Evolutionary conservation across 1,140 invertebrate species (phyloP).

Genomic region (Drosophila azteca): DNA sequence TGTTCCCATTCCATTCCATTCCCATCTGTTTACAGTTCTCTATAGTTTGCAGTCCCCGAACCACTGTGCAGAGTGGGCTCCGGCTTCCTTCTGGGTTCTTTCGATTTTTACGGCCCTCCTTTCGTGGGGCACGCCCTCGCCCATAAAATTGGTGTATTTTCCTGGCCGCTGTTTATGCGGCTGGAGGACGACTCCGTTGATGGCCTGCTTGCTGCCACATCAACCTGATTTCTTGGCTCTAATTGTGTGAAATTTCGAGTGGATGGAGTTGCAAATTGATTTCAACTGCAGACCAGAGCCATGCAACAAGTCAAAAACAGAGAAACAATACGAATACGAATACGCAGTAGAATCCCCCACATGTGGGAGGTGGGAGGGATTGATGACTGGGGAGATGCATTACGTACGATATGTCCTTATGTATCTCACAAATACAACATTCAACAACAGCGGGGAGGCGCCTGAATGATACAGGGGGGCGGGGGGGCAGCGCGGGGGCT

Average conservation of each 20-base stretch:
- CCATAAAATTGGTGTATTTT: slow-evolving; percentile 21
- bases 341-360: no score
- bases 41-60: no score
- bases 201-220: slow-evolving; percentile 13
- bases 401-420: not conserved
- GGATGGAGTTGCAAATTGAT: slow-evolving; percentile 38
- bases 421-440: slow-evolving; percentile 23
- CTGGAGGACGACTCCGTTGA: slow-evolving; percentile 7
- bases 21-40: no score
- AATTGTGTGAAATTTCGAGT: slow-evolving; percentile 39
- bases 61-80: slow-evolving; percentile 14
- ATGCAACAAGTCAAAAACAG: slow-evolving; percentile 63
- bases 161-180: slow-evolving; percentile 19
- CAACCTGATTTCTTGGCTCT: slow-evolving; percentile 30
- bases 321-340: slow-evolving; percentile 25
- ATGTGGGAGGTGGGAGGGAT: slow-evolving; percentile 6
- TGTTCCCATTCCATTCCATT: no score
- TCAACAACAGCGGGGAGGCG: slow-evolving; percentile 7
- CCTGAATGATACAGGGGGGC: not conserved
- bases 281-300: slow-evolving; percentile 14
- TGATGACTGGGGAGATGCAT: slow-evolving; percentile 8
- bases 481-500: slow-evolving; percentile 11
- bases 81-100: not conserved
- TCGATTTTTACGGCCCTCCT: slow-evolving; percentile 37
- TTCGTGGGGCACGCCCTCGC: slow-evolving; percentile 24